Conservation (phyloP, 2,888 invertebrate species). For the Pterobdella sp. region DNA sequence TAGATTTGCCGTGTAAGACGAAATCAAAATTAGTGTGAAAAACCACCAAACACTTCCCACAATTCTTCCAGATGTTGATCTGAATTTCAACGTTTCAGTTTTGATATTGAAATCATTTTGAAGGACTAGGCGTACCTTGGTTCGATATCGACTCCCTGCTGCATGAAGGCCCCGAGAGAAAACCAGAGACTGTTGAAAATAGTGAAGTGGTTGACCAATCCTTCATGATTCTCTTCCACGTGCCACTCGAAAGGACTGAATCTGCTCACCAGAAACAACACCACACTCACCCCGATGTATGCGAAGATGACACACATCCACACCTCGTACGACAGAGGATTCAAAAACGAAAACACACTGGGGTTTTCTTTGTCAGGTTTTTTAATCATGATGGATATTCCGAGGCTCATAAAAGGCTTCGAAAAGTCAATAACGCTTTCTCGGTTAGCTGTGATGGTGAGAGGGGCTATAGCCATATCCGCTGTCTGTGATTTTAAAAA, state of each 20-base stretch:
- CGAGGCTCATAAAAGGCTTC: slow-evolving; percentile 92
- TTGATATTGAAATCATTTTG: not conserved
- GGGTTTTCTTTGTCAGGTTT: slow-evolving; percentile 78
- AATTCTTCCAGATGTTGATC: slow-evolving; percentile 81
- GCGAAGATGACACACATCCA: slow-evolving; percentile 82
- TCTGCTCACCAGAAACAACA: slow-evolving; percentile 89
- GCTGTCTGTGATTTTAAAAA: slow-evolving; percentile 73
- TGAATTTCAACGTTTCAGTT: slow-evolving; percentile 41
- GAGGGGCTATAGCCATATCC: slow-evolving; percentile 84
- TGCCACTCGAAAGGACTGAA: slow-evolving; percentile 98
- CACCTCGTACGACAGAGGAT: slow-evolving; percentile 90
- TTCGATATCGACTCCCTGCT: slow-evolving; percentile 92
- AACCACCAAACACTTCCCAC: slow-evolving; percentile 99
- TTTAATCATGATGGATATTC: slow-evolving; percentile 81
- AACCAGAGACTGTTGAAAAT: slow-evolving; percentile 96
- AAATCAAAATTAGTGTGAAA: slow-evolving; percentile 91
- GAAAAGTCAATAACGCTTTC: slow-evolving; percentile 93
- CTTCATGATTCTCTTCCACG: slow-evolving; percentile 48
- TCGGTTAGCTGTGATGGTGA: slow-evolving; percentile 88
- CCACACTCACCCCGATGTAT: slow-evolving; percentile 84
- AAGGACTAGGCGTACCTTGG: slow-evolving; percentile 63
- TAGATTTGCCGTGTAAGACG: slow-evolving; percentile 94
- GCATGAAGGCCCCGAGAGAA: slow-evolving; percentile 92
- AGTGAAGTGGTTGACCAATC: slow-evolving; percentile 60
- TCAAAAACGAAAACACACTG: slow-evolving; percentile 92